Evolutionary conservation across 2,888 invertebrate genomes (phyloP).

Genomic region (Anthophora plumipes): DNA sequence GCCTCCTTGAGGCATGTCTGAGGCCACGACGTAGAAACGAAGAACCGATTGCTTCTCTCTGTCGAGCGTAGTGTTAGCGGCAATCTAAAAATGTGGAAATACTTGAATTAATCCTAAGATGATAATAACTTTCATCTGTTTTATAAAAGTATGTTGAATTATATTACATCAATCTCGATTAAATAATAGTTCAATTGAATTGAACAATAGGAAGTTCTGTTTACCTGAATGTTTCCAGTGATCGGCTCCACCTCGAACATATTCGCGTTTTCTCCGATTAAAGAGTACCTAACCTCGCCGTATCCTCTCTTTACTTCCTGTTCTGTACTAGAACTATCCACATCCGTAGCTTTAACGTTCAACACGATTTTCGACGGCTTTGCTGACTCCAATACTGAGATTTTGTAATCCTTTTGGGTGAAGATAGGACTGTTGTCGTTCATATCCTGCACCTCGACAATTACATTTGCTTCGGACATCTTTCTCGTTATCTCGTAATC

Average conservation of each 20-base stretch:
- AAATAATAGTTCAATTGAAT: neutral
- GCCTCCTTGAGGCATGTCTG: slow-evolving; percentile 90
- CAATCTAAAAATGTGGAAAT: slow-evolving; percentile 83
- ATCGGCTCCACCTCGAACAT: slow-evolving; percentile 90
- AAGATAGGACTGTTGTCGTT: slow-evolving; percentile 93
- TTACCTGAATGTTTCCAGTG: slow-evolving; percentile 89
- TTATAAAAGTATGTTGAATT: too few species aligned
- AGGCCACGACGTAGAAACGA: slow-evolving; percentile 89
- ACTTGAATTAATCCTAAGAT: neutral
- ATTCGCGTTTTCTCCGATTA: slow-evolving; percentile 91
- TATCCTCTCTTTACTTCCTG: slow-evolving; percentile 86
- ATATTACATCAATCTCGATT: neutral
- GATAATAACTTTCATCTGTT: too few species aligned
- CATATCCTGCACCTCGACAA: slow-evolving; percentile 90
- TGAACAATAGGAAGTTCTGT: neutral
- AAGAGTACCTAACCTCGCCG: slow-evolving; percentile 89
- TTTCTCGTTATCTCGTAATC: slow-evolving; percentile 84
- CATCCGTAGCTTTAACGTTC: slow-evolving; percentile 90
- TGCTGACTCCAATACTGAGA: slow-evolving; percentile 90
- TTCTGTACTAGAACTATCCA: slow-evolving; percentile 88
- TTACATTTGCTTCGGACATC: slow-evolving; percentile 89
- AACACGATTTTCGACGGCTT: slow-evolving; percentile 89
- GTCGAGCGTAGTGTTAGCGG: slow-evolving; percentile 89
- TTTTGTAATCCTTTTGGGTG: slow-evolving; percentile 89
- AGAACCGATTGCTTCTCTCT: slow-evolving; percentile 90